Evolutionary conservation across 2,113 vertebrate species (phyloP).

Genomic region (Eptatretus burgeri): DNA sequence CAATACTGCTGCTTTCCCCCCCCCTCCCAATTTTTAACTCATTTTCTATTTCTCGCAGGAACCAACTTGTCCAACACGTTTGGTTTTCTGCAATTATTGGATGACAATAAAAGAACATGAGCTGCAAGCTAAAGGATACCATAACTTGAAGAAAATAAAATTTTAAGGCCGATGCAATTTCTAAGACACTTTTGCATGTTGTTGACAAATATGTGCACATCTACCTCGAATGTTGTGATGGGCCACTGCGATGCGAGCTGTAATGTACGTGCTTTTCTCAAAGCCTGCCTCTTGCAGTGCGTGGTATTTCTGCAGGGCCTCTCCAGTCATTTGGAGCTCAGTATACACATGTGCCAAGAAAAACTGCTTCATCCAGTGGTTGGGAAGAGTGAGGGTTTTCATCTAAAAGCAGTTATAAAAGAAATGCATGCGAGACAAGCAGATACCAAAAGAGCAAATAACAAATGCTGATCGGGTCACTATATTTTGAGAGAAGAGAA

Average conservation of each 20-base stretch:
- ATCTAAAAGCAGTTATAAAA: constrained; percentile 24
- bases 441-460: neutral
- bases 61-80: too few species aligned
- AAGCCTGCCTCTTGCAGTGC: constrained; percentile 80
- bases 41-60: too few species aligned
- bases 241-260: constrained; percentile 90
- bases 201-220: neutral
- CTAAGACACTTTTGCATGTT: too few species aligned
- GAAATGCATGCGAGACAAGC: constrained; percentile 14
- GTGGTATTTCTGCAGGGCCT: constrained; percentile 86
- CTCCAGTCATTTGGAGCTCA: constrained; percentile 88
- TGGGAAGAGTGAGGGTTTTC: constrained; percentile 76
- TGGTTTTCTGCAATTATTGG: too few species aligned
- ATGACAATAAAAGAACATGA: neutral
- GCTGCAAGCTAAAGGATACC: neutral
- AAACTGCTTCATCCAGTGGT: constrained; percentile 93
- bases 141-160: too few species aligned
- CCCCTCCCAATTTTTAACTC: too few species aligned
- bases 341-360: constrained; percentile 97
- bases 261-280: constrained; percentile 90
- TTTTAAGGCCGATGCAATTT: too few species aligned
- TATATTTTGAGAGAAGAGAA: too few species aligned
- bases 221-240: constrained; percentile 94
- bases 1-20: too few species aligned
- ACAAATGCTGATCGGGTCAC: neutral